Evolutionary conservation across 1,140 invertebrate species (phyloP), one percentile per base, ranked within the genome.

Genomic region (Bicyclus anynana): DNA sequence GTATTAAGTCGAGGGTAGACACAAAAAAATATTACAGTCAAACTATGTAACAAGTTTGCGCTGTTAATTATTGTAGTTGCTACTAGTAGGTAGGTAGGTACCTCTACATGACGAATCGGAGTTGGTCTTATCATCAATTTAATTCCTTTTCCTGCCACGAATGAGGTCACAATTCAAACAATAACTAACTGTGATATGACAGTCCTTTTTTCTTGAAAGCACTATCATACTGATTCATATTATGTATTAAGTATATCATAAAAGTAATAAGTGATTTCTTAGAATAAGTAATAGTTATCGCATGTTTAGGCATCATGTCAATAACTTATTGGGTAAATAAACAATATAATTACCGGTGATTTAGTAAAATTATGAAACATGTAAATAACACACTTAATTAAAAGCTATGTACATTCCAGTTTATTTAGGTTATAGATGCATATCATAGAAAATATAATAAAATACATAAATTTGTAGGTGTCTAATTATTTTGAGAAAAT

Each of bases 121-220:
- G 54, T 58, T 61, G 60, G 69, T 67, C 77, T 84, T 84, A 84
- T 87, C 74, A 82, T 84, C 74, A 82, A 82, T 81, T 84, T 77
- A 79, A 83, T 84, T 76, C 77, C 73, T 71, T 84, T 87, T 85
- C 82, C 82, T 85, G 77, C 66, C 74, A 74, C 59, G 77, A 83
- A 83, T 87, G 82, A 85, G 84, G 84, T 87, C 84, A 87, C 71
- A 84, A 83, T 70, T 74, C 71, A 81, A 77, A 82, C 72, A 76
- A 68, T 57, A 46, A 75, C 52, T 71, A 53, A 55, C 40, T 46
- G 26, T 48, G 53, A 44, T 56, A 52, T 47, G 50, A 35, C 51
- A 37, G 21, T 47, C 13, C 23, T 48, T 53, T 29, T 53, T 29
- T 48, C 38, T 52, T 26, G 9, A 46, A 44, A 46, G 2, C 10